These are phyloP conservation scores for Beroe ovata DNA, from an alignment of 37 sponge, comb jelly and placozoan genomes.

Conservation along the genomic window DNA sequence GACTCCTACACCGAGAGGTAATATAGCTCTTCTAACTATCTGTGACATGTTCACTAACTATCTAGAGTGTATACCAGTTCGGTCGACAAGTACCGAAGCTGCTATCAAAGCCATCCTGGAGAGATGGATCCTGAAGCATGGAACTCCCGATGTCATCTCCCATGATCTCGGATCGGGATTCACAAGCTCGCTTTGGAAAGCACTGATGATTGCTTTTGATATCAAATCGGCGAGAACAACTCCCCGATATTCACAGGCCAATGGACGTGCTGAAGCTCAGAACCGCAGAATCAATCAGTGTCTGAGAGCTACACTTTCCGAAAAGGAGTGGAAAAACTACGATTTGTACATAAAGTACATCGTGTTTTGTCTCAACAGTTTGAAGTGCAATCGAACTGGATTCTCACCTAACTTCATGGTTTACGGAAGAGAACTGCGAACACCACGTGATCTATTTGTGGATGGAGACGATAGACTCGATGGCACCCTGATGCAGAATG, in stretches of 20 bases:
- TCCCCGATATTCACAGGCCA: constrained; percentile 24
- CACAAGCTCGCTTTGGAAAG: constrained; percentile 44
- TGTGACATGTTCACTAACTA: constrained; percentile 42
- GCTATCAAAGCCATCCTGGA: constrained; percentile 24
- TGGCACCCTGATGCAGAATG: background rate
- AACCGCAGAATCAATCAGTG: constrained; percentile 52
- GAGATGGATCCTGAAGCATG: constrained; percentile 5
- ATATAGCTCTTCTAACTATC: constrained; percentile 30
- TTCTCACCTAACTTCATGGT: constrained; percentile 51
- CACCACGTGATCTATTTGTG: constrained; percentile 17
- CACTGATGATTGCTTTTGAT: constrained; percentile 35
- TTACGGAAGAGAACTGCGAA: constrained; percentile 19
- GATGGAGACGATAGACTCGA: background rate
- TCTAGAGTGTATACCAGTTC: constrained; percentile 7
- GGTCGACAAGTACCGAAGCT: constrained; percentile 29
- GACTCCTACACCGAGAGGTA: constrained; percentile 32
- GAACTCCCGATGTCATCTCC: background rate
- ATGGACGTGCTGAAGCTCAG: constrained; percentile 33
- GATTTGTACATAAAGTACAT: constrained; percentile 53
- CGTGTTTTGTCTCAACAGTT: constrained; percentile 41
- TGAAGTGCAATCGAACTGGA: background rate
- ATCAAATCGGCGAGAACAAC: constrained; percentile 45
- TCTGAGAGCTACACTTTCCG: background rate
- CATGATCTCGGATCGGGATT: constrained; percentile 50
- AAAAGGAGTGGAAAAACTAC: constrained; percentile 51